These are phyloP conservation scores for Stenoptilia bipunctidactyla DNA, from an alignment of 2,888 invertebrate species.

Conservation along the genomic window DNA sequence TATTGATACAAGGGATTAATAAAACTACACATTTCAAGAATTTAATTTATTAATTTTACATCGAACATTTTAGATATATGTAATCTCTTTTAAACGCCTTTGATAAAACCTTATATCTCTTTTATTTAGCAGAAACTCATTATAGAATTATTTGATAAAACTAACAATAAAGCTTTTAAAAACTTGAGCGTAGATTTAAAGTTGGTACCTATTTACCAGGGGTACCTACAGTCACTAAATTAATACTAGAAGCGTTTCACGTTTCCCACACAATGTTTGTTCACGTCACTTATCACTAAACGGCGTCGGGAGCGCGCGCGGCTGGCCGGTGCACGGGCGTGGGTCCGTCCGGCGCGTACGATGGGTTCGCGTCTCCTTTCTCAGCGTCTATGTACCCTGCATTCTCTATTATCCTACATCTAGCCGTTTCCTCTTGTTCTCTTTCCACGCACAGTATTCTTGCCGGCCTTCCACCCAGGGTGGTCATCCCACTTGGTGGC, in stretches of 20 bases:
- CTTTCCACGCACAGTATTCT: slow-evolving; percentile 49
- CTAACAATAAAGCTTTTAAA: slow-evolving; percentile 64
- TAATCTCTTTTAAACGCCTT: slow-evolving; percentile 45
- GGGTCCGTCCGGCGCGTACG: slow-evolving; percentile 57
- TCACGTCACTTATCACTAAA: slow-evolving; percentile 36
- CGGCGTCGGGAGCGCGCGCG: slow-evolving; percentile 30
- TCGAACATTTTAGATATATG: slow-evolving; percentile 47
- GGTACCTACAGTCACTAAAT: slow-evolving; percentile 59
- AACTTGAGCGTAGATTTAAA: slow-evolving; percentile 64
- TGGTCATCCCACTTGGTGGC: slow-evolving; percentile 38
- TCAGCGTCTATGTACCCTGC: slow-evolving; percentile 57
- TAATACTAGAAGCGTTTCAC: slow-evolving; percentile 64
- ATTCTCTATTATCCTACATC: slow-evolving; percentile 65
- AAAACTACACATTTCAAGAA: neutral
- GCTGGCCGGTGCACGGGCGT: slow-evolving; percentile 50
- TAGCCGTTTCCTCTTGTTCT: slow-evolving; percentile 35
- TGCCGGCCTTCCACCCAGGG: slow-evolving; percentile 52
- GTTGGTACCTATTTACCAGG: slow-evolving; percentile 52
- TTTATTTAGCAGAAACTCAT: slow-evolving; percentile 53
- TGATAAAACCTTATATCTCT: slow-evolving; percentile 32
- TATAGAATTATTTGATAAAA: slow-evolving; percentile 60
- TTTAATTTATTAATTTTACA: slow-evolving; percentile 36
- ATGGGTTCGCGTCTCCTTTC: slow-evolving; percentile 52
- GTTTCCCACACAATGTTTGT: slow-evolving; percentile 60
- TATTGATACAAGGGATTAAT: no score